phyloP scores from a whole-genome alignment of 2,888 invertebrate genomes.

The Crossocerus cetratus region DNA sequence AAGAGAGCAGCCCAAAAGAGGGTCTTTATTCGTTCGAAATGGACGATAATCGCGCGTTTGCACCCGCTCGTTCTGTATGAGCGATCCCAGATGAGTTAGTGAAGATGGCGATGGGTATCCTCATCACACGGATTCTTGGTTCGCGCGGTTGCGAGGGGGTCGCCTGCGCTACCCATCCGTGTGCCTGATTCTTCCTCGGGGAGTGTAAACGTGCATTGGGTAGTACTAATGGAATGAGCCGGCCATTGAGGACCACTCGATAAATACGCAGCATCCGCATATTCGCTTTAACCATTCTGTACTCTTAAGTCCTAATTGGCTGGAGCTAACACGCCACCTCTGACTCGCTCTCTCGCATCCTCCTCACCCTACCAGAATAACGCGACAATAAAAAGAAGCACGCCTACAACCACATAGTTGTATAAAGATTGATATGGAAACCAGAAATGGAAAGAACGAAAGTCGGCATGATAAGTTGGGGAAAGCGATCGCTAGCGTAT shows the following conservation, averaged over 20 bases:
- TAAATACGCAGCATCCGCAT: constrained; percentile 68
- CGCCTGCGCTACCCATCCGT: background rate
- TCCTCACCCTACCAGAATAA: too few species aligned
- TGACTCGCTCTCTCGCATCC: too few species aligned
- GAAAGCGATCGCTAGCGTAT: too few species aligned
- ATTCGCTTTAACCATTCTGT: too few species aligned
- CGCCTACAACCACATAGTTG: too few species aligned
- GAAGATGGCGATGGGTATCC: constrained; percentile 53
- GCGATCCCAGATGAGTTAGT: constrained; percentile 57
- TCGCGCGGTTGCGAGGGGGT: background rate
- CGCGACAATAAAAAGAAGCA: too few species aligned
- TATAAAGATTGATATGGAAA: too few species aligned
- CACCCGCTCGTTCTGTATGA: constrained; percentile 54
- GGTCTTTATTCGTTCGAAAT: constrained; percentile 47
- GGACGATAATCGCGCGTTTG: constrained; percentile 58
- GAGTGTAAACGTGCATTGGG: constrained; percentile 49
- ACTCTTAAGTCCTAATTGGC: too few species aligned
- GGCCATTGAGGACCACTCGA: constrained; percentile 66
- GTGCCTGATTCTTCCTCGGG: constrained; percentile 21
- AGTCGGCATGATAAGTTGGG: too few species aligned
- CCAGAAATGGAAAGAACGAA: too few species aligned
- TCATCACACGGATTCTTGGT: constrained; percentile 39
- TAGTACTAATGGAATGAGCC: constrained; percentile 54
- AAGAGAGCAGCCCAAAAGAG: constrained; percentile 20
- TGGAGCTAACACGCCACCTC: too few species aligned